These are phyloP conservation scores for Trichonephila clavata DNA, from an alignment of 1,140 invertebrate genomes.

Conservation along the genomic window DNA sequence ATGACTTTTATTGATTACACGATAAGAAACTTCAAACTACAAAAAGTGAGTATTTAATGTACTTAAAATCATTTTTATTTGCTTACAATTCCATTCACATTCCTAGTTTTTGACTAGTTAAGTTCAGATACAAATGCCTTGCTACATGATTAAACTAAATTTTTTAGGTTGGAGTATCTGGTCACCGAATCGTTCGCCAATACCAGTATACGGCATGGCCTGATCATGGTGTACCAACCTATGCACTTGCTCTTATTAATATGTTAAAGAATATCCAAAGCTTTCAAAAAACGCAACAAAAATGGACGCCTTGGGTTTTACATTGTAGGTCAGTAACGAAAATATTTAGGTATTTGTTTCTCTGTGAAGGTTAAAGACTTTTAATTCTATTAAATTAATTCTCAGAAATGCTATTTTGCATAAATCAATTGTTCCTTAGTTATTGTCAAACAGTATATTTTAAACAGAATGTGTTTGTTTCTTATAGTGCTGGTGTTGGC, in stretches of 20 bases:
- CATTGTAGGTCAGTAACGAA: conserved; percentile 69
- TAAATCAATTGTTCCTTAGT: too few relatives aligned
- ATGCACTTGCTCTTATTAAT: conserved; percentile 96
- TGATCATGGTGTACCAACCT: conserved; percentile 96
- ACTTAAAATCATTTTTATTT: too few relatives aligned
- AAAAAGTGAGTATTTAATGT: conserved; percentile 59
- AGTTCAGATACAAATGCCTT: too few relatives aligned
- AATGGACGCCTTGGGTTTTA: conserved; percentile 45
- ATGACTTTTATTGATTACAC: conserved; percentile 76
- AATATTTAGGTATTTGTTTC: too few relatives aligned
- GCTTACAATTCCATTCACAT: too few relatives aligned
- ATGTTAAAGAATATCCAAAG: conserved; percentile 86
- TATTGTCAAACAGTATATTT: too few relatives aligned
- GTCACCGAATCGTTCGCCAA: conserved; percentile 82
- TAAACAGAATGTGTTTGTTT: background rate
- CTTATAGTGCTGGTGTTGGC: conserved; percentile 79
- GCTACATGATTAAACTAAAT: too few relatives aligned
- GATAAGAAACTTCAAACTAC: conserved; percentile 76
- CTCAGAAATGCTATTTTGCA: too few relatives aligned
- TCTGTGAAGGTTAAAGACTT: too few relatives aligned
- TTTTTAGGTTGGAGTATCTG: conserved; percentile 57
- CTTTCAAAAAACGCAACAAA: conserved; percentile 41
- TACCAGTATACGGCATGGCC: conserved; percentile 98
- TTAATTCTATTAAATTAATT: too few relatives aligned
- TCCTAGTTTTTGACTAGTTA: too few relatives aligned